Evolutionary conservation across 2,797 vertebrate species (phyloP).

Genomic region (Menidia menidia): DNA sequence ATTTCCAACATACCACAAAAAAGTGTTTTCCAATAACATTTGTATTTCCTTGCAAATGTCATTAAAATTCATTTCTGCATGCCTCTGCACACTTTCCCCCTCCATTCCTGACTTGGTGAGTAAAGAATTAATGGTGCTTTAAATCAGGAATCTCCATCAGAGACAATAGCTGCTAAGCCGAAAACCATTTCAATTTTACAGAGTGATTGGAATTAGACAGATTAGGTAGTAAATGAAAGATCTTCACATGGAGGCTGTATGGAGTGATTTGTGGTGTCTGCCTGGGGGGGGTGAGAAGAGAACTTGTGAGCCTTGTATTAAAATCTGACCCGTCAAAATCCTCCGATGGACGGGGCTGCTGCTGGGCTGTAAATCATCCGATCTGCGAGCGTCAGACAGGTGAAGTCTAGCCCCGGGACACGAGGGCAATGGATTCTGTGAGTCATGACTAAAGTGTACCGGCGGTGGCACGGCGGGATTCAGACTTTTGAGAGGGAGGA

Average conservation of each 20-base stretch:
- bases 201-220: conserved; percentile 60
- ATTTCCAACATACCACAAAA: conserved; percentile 36
- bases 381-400: conserved; percentile 41
- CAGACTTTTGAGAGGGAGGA: not conserved
- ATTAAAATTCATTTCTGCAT: conserved; percentile 29
- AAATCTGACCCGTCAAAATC: conserved; percentile 55
- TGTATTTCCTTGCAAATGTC: conserved; percentile 21
- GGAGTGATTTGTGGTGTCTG: conserved; percentile 42
- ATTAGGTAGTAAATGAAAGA: conserved; percentile 73
- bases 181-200: conserved; percentile 49
- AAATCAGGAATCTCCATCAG: conserved; percentile 50
- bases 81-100: conserved; percentile 9
- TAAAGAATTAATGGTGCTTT: conserved; percentile 47
- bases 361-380: conserved; percentile 33
- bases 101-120: conserved; percentile 1
- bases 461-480: conserved; percentile 1
- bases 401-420: conserved; percentile 11
- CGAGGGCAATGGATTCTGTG: conserved; percentile 10
- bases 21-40: conserved; percentile 36
- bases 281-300: conserved; percentile 40
- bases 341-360: conserved; percentile 13
- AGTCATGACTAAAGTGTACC: conserved; percentile 11
- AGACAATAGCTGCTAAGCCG: conserved; percentile 58
- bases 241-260: conserved; percentile 41
- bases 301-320: conserved; percentile 41